Evolutionary conservation across 2,888 invertebrate species (phyloP).

Genomic region (Parnassius smintheus): DNA sequence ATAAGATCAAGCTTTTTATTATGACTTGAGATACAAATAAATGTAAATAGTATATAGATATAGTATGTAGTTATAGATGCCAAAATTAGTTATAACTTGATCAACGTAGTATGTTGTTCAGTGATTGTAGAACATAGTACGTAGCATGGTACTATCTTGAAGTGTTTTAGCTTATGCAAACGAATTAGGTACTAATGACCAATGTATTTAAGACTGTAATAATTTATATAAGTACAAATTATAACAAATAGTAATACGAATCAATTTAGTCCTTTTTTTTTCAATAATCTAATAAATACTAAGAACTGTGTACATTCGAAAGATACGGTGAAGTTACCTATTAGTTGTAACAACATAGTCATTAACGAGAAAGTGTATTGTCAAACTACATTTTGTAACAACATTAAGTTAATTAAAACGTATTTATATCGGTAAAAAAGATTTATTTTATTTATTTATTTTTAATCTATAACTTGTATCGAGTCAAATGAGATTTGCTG

Average conservation of each 20-base stretch:
- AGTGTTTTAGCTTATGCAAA: slow-evolving; percentile 20
- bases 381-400: slow-evolving; percentile 30
- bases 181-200: slow-evolving; percentile 51
- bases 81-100: background rate
- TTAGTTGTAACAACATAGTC: slow-evolving; percentile 44
- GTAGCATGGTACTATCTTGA: slow-evolving; percentile 33
- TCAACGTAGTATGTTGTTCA: slow-evolving; percentile 8
- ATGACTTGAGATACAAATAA: background rate
- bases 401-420: slow-evolving; percentile 51
- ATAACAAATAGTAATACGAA: slow-evolving; percentile 26
- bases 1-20: too few species aligned
- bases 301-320: slow-evolving; percentile 50
- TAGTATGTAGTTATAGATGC: slow-evolving; percentile 1
- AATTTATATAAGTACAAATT: slow-evolving; percentile 70
- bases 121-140: slow-evolving; percentile 9
- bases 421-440: slow-evolving; percentile 59
- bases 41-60: slow-evolving; percentile 15
- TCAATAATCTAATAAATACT: slow-evolving; percentile 28
- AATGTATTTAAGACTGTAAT: slow-evolving; percentile 73
- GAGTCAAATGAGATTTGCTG: slow-evolving; percentile 29
- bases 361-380: slow-evolving; percentile 25
- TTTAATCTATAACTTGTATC: slow-evolving; percentile 27
- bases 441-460: slow-evolving; percentile 64
- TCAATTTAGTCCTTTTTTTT: slow-evolving; percentile 24
- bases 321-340: slow-evolving; percentile 74